Evolutionary conservation across 2,888 invertebrate species (phyloP).

Genomic region (Drepana falcataria): DNA sequence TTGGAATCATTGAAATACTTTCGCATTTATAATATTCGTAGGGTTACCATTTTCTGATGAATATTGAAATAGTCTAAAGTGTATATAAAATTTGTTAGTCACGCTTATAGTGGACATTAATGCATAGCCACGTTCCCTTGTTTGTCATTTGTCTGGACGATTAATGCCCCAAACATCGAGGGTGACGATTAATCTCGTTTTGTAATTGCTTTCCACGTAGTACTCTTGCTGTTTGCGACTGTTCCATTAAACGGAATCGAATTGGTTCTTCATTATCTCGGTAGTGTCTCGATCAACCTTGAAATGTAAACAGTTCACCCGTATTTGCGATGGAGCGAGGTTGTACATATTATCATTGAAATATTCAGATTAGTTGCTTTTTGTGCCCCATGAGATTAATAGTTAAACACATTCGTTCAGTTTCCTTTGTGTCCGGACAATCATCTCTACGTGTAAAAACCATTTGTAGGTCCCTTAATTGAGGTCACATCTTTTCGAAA

Average conservation of each 20-base stretch:
- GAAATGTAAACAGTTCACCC: too few relatives aligned
- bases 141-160: conserved; percentile 8
- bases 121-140: conserved; percentile 13
- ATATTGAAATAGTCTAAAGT: too few relatives aligned
- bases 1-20: too few relatives aligned
- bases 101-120: conserved; percentile 11
- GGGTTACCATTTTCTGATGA: too few relatives aligned
- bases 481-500: not conserved
- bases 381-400: conserved; percentile 27
- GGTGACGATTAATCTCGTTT: conserved; percentile 8
- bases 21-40: too few relatives aligned
- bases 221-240: not conserved
- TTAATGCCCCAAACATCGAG: conserved; percentile 5
- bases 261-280: conserved; percentile 11
- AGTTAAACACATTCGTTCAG: conserved; percentile 7
- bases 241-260: not conserved
- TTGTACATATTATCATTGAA: too few relatives aligned
- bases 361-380: conserved; percentile 21
- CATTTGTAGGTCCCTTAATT: conserved; percentile 26
- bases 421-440: conserved; percentile 46
- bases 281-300: conserved; percentile 16
- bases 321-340: not conserved
- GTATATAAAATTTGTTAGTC: not conserved
- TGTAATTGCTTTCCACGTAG: conserved; percentile 3
- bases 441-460: conserved; percentile 43